These are phyloP conservation scores for Nibea albiflora DNA, from an alignment of 2,113 vertebrate genomes.

Conservation along the genomic window DNA sequence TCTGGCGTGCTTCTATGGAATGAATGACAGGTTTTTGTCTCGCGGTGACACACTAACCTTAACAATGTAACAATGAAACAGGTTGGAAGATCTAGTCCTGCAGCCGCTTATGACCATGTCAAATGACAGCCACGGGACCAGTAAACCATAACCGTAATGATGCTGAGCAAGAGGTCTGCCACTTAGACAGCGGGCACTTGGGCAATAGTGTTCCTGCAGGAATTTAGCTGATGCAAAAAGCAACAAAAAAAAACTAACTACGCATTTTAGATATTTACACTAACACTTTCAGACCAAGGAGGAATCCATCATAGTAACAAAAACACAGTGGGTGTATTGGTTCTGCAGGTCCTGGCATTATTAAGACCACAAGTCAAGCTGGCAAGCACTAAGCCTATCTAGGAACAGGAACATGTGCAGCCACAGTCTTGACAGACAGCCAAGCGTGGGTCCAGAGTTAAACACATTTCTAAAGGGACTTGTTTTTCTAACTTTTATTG, in stretches of 20 bases:
- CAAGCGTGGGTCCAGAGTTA: not conserved
- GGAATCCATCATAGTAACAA: not conserved
- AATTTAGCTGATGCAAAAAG: not conserved
- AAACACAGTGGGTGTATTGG: not conserved
- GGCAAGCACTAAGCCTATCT: not conserved
- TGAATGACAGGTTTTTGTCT: slow-evolving; percentile 14
- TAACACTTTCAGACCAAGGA: not conserved
- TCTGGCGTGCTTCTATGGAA: not conserved
- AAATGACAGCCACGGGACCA: slow-evolving; percentile 40
- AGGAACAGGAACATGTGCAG: not conserved
- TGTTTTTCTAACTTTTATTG: not conserved
- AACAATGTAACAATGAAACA: slow-evolving; percentile 17
- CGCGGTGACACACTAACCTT: slow-evolving; percentile 20
- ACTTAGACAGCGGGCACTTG: not conserved
- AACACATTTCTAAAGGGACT: not conserved
- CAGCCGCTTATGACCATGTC: slow-evolving; percentile 12
- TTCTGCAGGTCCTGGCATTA: slow-evolving; percentile 12
- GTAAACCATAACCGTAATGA: slow-evolving; percentile 23
- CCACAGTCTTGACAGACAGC: not conserved
- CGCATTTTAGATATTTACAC: not conserved
- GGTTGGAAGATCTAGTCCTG: slow-evolving; percentile 20
- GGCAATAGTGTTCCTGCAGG: not conserved
- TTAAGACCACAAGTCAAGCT: not conserved
- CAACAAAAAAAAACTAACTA: not conserved
- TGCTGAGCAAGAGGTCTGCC: not conserved